Conservation (phyloP, 2,888 invertebrate species). For the Polydrusus cervinus region DNA sequence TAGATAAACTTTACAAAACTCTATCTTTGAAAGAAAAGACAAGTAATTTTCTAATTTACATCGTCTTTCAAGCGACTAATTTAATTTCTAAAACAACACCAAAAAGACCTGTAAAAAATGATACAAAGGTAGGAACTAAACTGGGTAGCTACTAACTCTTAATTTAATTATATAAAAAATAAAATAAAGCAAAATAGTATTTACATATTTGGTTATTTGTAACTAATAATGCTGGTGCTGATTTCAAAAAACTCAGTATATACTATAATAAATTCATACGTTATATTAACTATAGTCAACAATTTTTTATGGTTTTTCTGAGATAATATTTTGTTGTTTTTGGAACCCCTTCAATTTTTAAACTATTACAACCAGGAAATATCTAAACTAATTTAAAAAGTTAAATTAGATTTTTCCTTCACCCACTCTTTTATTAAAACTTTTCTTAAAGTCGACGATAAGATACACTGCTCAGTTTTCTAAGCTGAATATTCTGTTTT, state of each 20-base stretch:
- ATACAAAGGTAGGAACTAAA: no score
- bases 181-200: no score
- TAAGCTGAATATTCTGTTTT: neutral
- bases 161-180: no score
- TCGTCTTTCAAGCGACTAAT: constrained; percentile 28
- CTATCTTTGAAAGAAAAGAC: constrained; percentile 17
- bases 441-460: constrained; percentile 5
- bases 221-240: no score
- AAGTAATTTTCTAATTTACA: constrained; percentile 44
- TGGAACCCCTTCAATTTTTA: neutral
- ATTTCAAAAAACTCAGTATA: no score
- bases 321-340: no score
- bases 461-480: constrained; percentile 10
- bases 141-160: no score
- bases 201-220: no score
- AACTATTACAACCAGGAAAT: constrained; percentile 12
- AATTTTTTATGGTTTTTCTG: no score
- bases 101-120: no score
- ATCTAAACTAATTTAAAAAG: constrained; percentile 44
- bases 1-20: constrained; percentile 33
- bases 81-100: constrained; percentile 24
- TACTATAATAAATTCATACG: no score
- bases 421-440: constrained; percentile 44
- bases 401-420: constrained; percentile 50
- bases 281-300: no score